Evolutionary conservation across 2,113 vertebrate genomes (phyloP).

Genomic region (Tachuris rubrigastra): DNA sequence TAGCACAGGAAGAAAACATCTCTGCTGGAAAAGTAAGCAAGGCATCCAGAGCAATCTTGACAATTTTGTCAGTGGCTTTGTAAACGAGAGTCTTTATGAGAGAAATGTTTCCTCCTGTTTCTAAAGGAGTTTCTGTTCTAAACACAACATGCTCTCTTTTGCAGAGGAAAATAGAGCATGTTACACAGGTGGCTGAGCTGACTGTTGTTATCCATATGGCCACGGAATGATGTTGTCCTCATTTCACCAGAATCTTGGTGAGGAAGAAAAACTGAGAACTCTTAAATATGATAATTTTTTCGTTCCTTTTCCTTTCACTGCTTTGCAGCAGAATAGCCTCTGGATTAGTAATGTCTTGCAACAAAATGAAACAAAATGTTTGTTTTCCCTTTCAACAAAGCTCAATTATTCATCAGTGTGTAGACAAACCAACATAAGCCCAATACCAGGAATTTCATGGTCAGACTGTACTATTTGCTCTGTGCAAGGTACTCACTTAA

Average conservation of each 20-base stretch:
- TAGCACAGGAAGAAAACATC: neutral
- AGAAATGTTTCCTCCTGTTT: neutral
- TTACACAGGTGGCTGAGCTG: neutral
- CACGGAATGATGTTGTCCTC: neutral
- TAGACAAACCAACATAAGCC: neutral
- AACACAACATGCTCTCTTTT: neutral
- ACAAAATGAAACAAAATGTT: neutral
- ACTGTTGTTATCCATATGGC: neutral
- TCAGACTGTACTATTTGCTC: neutral
- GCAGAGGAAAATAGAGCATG: neutral
- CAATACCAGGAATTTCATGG: neutral
- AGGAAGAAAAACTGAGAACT: neutral
- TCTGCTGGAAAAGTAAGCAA: constrained; percentile 23
- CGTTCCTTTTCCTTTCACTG: neutral
- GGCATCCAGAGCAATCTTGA: neutral
- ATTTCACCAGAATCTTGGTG: neutral
- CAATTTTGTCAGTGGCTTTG: neutral
- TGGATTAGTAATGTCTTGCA: neutral
- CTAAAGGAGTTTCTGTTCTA: neutral
- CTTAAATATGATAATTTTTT: neutral
- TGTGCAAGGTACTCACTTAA: neutral
- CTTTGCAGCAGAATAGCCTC: neutral
- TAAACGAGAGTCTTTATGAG: neutral
- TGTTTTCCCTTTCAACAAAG: neutral
- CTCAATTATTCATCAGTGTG: neutral